phyloP scores from a whole-genome alignment of 2,888 invertebrate species.

The Hemistola chrysoprasaria region DNA sequence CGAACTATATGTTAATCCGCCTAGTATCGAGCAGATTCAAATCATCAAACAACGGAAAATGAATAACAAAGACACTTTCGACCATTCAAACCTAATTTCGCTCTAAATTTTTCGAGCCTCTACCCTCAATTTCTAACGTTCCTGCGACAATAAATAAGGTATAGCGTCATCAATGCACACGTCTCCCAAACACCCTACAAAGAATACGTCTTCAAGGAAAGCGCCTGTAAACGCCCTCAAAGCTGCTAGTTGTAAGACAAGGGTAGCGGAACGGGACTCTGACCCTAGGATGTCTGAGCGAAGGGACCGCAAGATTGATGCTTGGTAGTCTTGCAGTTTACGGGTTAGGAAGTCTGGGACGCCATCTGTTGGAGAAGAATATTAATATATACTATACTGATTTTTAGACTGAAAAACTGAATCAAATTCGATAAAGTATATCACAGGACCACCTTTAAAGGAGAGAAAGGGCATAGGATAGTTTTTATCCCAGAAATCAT shows the following conservation, averaged over 20 bases:
- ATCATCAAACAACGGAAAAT: too few relatives aligned
- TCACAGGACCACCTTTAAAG: too few relatives aligned
- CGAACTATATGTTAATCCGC: too few relatives aligned
- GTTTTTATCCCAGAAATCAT: too few relatives aligned
- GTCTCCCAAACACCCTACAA: slow-evolving; percentile 94
- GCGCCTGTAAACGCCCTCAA: slow-evolving; percentile 87
- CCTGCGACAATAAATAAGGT: slow-evolving; percentile 89
- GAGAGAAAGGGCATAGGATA: too few relatives aligned
- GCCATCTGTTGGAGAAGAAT: slow-evolving; percentile 56
- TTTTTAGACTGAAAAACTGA: too few relatives aligned
- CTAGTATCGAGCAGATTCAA: too few relatives aligned
- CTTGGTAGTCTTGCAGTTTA: slow-evolving; percentile 76
- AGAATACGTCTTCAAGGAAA: slow-evolving; percentile 95
- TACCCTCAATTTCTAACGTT: slow-evolving; percentile 5
- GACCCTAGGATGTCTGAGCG: slow-evolving; percentile 46
- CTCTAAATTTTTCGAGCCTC: too few relatives aligned
- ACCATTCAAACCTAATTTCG: too few relatives aligned
- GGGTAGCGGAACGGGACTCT: slow-evolving; percentile 79
- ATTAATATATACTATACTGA: not conserved
- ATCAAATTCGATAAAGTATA: too few relatives aligned
- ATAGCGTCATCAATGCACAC: slow-evolving; percentile 98
- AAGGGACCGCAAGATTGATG: slow-evolving; percentile 74
- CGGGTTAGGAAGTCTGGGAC: slow-evolving; percentile 70
- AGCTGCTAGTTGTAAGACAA: slow-evolving; percentile 87
- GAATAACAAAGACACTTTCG: too few relatives aligned